These are phyloP conservation scores for Tetramorium alpestre DNA, from an alignment of 1,140 invertebrate species.

Conservation along the genomic window DNA sequence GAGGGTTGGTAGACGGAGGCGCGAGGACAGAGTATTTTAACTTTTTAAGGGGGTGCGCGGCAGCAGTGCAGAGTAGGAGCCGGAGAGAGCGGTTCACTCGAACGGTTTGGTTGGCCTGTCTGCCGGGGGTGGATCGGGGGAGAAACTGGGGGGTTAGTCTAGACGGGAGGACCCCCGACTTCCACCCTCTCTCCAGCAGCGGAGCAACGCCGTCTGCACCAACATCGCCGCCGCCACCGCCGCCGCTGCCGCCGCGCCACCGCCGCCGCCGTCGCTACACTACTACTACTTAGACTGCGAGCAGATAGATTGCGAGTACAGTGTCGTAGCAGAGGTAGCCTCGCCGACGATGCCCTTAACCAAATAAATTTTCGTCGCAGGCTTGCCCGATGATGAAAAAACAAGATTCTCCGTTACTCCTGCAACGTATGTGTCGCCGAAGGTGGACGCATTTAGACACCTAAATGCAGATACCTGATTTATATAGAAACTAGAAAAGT, in stretches of 20 bases:
- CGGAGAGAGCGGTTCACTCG: constrained; percentile 80
- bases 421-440: not conserved
- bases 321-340: constrained; percentile 78
- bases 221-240: constrained; percentile 55
- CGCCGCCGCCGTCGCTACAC: constrained; percentile 73
- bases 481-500: not conserved
- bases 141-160: constrained; percentile 78
- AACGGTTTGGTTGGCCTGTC: constrained; percentile 84
- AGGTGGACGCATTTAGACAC: not conserved
- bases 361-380: constrained; percentile 58
- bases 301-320: constrained; percentile 82
- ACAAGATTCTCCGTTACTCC: constrained; percentile 3
- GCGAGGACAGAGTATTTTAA: constrained; percentile 83
- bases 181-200: constrained; percentile 65
- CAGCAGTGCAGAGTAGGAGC: constrained; percentile 66
- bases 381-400: constrained; percentile 23
- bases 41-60: constrained; percentile 80
- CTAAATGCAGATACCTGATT: constrained; percentile 1
- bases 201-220: constrained; percentile 66
- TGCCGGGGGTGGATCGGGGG: constrained; percentile 73
- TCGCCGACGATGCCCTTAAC: constrained; percentile 47
- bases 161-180: constrained; percentile 81
- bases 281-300: constrained; percentile 81
- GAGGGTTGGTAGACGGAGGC: constrained; percentile 72
- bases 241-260: constrained; percentile 62